These are phyloP conservation scores for Natrix natrix DNA, from an alignment of 2,797 vertebrate genomes.

Conservation along the genomic window DNA sequence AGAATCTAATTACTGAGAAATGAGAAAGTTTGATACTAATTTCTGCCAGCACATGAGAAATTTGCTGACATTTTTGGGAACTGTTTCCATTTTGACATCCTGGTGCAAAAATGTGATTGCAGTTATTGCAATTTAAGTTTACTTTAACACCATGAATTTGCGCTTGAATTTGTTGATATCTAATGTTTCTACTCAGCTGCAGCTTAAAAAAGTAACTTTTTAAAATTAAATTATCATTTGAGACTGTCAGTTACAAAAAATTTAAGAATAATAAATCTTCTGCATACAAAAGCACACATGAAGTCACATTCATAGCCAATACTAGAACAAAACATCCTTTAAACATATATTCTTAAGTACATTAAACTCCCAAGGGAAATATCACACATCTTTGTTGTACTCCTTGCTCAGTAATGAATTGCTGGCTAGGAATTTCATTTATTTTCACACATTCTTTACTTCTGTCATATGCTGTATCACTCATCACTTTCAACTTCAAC, in stretches of 20 bases:
- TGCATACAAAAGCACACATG: not conserved
- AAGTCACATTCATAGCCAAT: not conserved
- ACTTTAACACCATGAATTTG: not conserved
- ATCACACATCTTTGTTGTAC: not conserved
- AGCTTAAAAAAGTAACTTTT: conserved; percentile 9
- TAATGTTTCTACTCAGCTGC: conserved; percentile 17
- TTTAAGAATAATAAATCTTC: conserved; percentile 30
- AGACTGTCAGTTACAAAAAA: conserved; percentile 24
- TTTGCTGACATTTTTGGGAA: not conserved
- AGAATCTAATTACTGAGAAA: not conserved
- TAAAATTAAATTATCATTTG: conserved; percentile 24
- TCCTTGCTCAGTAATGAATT: not conserved
- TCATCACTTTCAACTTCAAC: not conserved
- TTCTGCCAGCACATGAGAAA: not conserved
- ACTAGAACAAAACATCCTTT: not conserved
- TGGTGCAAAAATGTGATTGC: not conserved
- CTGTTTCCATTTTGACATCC: not conserved
- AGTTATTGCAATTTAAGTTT: not conserved
- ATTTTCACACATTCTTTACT: not conserved
- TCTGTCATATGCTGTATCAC: not conserved
- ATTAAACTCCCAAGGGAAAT: not conserved
- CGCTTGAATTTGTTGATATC: conserved; percentile 2
- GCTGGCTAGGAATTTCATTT: not conserved
- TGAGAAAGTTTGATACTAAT: not conserved
- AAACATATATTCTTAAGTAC: not conserved